phyloP scores from a whole-genome alignment of 2,797 vertebrate genomes.

The Halcyon leucocephala region DNA sequence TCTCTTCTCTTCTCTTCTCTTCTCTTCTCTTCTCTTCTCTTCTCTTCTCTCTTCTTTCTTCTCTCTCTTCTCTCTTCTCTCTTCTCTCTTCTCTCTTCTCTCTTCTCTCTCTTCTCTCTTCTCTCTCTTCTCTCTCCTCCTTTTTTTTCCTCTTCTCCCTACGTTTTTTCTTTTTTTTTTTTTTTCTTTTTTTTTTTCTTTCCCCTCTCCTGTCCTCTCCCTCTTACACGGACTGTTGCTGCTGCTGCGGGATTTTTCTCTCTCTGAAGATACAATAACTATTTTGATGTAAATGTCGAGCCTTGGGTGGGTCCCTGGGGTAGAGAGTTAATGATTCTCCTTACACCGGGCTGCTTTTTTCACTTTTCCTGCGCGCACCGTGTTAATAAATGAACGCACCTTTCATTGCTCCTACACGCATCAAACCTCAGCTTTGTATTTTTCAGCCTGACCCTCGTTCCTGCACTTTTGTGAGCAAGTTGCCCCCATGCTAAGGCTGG shows the following conservation, averaged over 20 bases:
- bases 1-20: neutral
- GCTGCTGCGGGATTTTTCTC: neutral
- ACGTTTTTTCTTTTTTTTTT: fast-evolving
- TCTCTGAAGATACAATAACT: constrained; percentile 51
- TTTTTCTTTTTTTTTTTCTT: too few species aligned
- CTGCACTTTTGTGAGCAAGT: constrained; percentile 71
- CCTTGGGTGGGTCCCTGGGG: constrained; percentile 66
- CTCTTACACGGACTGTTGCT: neutral
- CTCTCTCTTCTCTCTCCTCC: too few species aligned
- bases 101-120: too few species aligned
- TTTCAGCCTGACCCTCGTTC: constrained; percentile 52
- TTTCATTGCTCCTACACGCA: constrained; percentile 51
- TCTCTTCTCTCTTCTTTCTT: too few species aligned
- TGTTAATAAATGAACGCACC: constrained; percentile 62
- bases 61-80: too few species aligned
- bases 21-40: too few species aligned
- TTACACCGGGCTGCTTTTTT: constrained; percentile 19
- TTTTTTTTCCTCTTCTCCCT: too few species aligned
- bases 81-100: too few species aligned
- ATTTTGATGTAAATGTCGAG: constrained; percentile 71
- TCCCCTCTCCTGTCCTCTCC: neutral
- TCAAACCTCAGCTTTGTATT: constrained; percentile 69
- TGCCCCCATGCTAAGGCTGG: constrained; percentile 73
- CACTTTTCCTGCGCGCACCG: neutral
- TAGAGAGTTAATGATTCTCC: constrained; percentile 65